Percentiles rank a stretch among this genome's conserved stretches.
Conservation (phyloP, 2,113 vertebrate genomes). For the Enhydra lutris region DNA sequence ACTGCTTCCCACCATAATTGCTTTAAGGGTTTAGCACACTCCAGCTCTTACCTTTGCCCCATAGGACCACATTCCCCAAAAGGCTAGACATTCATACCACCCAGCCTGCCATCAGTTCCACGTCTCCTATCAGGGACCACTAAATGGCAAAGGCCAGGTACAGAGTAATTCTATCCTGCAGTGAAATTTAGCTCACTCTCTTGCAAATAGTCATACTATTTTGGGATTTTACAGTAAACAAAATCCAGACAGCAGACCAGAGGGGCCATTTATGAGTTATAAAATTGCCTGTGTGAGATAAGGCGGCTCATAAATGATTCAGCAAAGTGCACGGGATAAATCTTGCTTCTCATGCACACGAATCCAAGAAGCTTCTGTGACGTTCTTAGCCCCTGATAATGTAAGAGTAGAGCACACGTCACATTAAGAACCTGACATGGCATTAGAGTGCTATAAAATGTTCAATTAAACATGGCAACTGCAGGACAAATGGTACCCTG, state of each 20-base stretch:
- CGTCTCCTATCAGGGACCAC: neutral
- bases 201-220: conserved; percentile 66
- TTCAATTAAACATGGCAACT: conserved; percentile 71
- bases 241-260: conserved; percentile 57
- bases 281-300: conserved; percentile 69
- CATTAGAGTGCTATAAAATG: conserved; percentile 74
- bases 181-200: conserved; percentile 61
- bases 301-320: conserved; percentile 71
- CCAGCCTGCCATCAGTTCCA: neutral
- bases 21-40: neutral
- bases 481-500: conserved; percentile 65
- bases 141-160: neutral
- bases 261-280: conserved; percentile 63
- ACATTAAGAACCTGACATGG: conserved; percentile 68
- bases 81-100: neutral
- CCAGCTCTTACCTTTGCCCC: neutral
- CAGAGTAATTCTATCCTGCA: neutral
- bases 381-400: conserved; percentile 57
- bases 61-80: neutral
- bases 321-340: conserved; percentile 64
- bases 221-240: conserved; percentile 70
- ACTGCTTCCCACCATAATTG: neutral
- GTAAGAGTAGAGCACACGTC: conserved; percentile 53
- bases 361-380: conserved; percentile 50
- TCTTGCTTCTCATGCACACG: conserved; percentile 60